Percentiles rank a stretch among this genome's conserved stretches.
Conservation (phyloP, 30 jellyfish, hydroid and myxozoan species). For the Aurelia sp. region DNA sequence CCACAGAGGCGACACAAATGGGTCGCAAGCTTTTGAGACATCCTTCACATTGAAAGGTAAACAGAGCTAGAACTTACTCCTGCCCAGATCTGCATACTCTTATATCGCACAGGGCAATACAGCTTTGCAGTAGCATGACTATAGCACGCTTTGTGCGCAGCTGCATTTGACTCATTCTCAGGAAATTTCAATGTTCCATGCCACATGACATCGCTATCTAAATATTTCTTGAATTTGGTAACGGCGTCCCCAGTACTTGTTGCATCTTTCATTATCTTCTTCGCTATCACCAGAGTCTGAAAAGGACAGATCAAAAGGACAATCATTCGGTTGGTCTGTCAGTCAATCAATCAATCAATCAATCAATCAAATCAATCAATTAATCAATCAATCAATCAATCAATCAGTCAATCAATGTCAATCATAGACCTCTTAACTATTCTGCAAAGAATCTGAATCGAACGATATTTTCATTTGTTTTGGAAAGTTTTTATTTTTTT, state of each 20-base stretch:
- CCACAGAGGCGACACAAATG: too few species aligned
- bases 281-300: slow-evolving; percentile 75
- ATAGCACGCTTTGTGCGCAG: slow-evolving; percentile 74
- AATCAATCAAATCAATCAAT: too few species aligned
- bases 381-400: too few species aligned
- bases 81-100: slow-evolving; percentile 80
- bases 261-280: slow-evolving; percentile 68
- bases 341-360: too few species aligned
- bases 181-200: slow-evolving; percentile 87
- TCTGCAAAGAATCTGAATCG: too few species aligned
- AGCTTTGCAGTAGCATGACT: slow-evolving; percentile 67
- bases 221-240: slow-evolving; percentile 53
- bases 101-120: slow-evolving; percentile 96
- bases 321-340: neutral
- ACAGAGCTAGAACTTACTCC: slow-evolving; percentile 47
- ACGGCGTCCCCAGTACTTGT: slow-evolving; percentile 73
- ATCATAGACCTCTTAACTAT: too few species aligned
- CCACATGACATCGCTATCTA: slow-evolving; percentile 82
- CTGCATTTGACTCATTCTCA: slow-evolving; percentile 77
- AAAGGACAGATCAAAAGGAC: neutral
- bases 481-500: too few species aligned
- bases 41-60: neutral
- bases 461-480: too few species aligned
- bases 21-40: too few species aligned
- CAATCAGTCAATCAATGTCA: too few species aligned